Evolutionary conservation across 1,140 invertebrate genomes (phyloP).

Genomic region (Lineus longissimus): DNA sequence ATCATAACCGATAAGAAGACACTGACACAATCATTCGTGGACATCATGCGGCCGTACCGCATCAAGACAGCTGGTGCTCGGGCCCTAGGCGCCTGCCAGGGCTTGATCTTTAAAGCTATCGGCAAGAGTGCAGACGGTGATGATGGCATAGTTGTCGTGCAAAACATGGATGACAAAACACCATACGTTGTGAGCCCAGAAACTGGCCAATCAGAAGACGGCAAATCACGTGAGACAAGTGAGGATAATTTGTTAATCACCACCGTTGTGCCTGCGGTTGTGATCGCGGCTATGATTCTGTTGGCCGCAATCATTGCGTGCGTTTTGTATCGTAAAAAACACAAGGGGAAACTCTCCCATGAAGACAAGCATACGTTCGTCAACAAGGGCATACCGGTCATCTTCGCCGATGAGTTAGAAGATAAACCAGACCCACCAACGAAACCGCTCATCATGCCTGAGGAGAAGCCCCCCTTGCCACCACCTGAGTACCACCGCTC

Average conservation of each 20-base stretch:
- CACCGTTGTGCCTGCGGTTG: slow-evolving; percentile 78
- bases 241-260: too few relatives aligned
- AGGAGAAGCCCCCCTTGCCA: slow-evolving; percentile 83
- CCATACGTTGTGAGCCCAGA: too few relatives aligned
- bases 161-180: too few relatives aligned
- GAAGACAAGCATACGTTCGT: slow-evolving; percentile 69
- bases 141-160: too few relatives aligned
- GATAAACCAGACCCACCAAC: slow-evolving; percentile 78
- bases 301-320: slow-evolving; percentile 83
- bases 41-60: background rate
- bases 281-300: slow-evolving; percentile 83
- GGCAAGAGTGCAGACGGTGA: too few relatives aligned
- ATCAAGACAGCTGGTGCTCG: background rate
- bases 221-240: too few relatives aligned
- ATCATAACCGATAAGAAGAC: slow-evolving; percentile 56
- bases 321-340: slow-evolving; percentile 75
- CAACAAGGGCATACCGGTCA: slow-evolving; percentile 86
- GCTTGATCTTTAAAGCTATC: background rate
- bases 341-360: slow-evolving; percentile 77
- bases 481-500: slow-evolving; percentile 70
- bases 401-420: slow-evolving; percentile 87
- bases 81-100: background rate
- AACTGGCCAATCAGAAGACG: too few relatives aligned
- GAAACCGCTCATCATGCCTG: slow-evolving; percentile 88
- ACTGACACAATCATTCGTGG: slow-evolving; percentile 45